These are phyloP conservation scores for Brotula barbata DNA, from an alignment of 2,797 vertebrate genomes.

Conservation along the genomic window DNA sequence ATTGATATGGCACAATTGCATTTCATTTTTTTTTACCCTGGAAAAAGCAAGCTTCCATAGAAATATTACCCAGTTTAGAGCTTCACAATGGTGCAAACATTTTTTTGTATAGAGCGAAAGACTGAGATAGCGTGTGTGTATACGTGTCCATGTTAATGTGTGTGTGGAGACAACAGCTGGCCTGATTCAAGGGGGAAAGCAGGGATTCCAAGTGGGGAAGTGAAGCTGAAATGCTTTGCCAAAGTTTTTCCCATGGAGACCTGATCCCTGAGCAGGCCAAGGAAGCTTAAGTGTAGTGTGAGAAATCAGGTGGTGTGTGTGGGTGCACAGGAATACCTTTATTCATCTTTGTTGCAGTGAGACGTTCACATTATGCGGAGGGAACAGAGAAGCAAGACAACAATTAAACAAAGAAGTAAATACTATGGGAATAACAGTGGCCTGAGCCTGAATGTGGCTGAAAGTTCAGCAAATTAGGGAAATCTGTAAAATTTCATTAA, in stretches of 20 bases:
- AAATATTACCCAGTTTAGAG: too few relatives aligned
- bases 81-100: too few relatives aligned
- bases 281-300: slow-evolving; percentile 27
- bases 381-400: too few relatives aligned
- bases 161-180: slow-evolving; percentile 74
- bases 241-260: slow-evolving; percentile 64
- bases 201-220: slow-evolving; percentile 74
- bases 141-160: neutral
- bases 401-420: neutral
- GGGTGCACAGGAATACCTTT: slow-evolving; percentile 1
- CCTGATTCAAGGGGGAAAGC: slow-evolving; percentile 78
- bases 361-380: too few relatives aligned
- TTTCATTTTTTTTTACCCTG: too few relatives aligned
- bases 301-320: slow-evolving; percentile 6
- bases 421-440: neutral
- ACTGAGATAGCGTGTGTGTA: neutral
- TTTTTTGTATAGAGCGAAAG: too few relatives aligned
- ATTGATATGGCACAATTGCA: too few relatives aligned
- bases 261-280: slow-evolving; percentile 40
- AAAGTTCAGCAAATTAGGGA: neutral
- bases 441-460: neutral
- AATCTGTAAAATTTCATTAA: neutral
- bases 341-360: neutral
- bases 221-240: slow-evolving; percentile 8
- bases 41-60: too few relatives aligned